These are phyloP conservation scores for Argyrosomus regius DNA, from an alignment of 2,797 vertebrate genomes.

Conservation along the genomic window DNA sequence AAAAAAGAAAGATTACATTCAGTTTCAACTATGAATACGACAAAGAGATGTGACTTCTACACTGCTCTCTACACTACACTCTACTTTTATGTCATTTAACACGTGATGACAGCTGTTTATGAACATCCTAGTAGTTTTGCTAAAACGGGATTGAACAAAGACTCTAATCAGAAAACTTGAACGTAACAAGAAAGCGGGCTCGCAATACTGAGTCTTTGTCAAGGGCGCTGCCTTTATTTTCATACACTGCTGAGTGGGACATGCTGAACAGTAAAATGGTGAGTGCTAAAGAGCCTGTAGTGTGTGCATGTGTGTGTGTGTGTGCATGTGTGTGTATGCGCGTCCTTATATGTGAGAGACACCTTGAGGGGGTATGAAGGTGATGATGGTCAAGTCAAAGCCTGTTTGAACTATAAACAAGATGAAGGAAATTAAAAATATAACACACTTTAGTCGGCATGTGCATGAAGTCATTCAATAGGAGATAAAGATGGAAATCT, in stretches of 20 bases:
- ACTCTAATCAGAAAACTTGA: constrained; percentile 51
- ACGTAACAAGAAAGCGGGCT: constrained; percentile 40
- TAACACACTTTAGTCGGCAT: constrained; percentile 14
- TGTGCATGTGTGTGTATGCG: neutral
- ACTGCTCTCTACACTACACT: too few species aligned
- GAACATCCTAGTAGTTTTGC: constrained; percentile 8
- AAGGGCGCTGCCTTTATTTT: constrained; percentile 70
- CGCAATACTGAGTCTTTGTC: constrained; percentile 62
- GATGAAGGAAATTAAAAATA: constrained; percentile 34
- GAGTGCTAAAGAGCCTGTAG: constrained; percentile 47
- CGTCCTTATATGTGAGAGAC: constrained; percentile 62
- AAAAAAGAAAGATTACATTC: neutral
- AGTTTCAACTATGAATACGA: neutral
- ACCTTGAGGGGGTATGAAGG: constrained; percentile 68
- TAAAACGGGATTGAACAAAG: constrained; percentile 25
- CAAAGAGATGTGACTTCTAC: neutral
- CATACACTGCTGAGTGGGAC: constrained; percentile 67
- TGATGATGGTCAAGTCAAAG: constrained; percentile 69
- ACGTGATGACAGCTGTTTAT: neutral
- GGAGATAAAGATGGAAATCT: constrained; percentile 3
- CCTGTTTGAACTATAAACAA: constrained; percentile 52
- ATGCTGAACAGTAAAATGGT: constrained; percentile 66
- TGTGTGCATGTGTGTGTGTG: constrained; percentile 18
- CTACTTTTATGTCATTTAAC: constrained; percentile 6
- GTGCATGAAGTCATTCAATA: constrained; percentile 13